Evolutionary conservation across 1,140 invertebrate species (phyloP).

Genomic region (Aethina tumida): DNA sequence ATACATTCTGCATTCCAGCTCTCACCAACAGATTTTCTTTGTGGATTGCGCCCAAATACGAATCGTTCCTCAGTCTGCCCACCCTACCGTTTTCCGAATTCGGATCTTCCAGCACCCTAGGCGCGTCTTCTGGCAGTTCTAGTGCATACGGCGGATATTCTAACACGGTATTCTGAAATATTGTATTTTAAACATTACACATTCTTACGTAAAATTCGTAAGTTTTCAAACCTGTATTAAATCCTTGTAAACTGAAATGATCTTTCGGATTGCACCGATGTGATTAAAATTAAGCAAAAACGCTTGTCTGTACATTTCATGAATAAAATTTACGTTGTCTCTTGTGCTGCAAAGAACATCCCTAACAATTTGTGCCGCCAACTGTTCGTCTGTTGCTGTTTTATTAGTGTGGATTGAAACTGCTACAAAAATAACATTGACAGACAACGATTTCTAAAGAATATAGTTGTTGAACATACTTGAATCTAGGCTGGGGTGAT

Average conservation of each 20-base stretch:
- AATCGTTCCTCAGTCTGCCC: constrained; percentile 66
- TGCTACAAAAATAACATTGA: constrained; percentile 18
- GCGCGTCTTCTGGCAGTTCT: constrained; percentile 57
- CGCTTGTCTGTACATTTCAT: constrained; percentile 89
- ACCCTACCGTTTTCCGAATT: constrained; percentile 43
- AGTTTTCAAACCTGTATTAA: too few species aligned
- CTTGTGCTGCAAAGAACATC: constrained; percentile 81
- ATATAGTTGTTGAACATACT: constrained; percentile 21
- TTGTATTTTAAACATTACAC: too few species aligned
- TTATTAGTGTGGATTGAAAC: constrained; percentile 27
- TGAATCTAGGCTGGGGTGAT: constrained; percentile 31
- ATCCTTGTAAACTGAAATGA: constrained; percentile 91
- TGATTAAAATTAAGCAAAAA: constrained; percentile 84
- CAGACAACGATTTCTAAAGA: neutral
- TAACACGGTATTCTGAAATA: constrained; percentile 57
- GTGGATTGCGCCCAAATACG: constrained; percentile 69
- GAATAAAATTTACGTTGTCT: constrained; percentile 90
- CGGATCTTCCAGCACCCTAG: constrained; percentile 18
- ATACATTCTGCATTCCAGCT: constrained; percentile 74
- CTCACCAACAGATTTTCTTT: constrained; percentile 68
- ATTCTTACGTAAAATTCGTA: too few species aligned
- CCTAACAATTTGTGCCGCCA: constrained; percentile 52
- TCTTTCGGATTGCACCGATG: constrained; percentile 75
- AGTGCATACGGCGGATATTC: constrained; percentile 79
- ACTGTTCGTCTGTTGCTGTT: constrained; percentile 28